Evolutionary conservation across 2,888 invertebrate species (phyloP), one percentile per base, ranked within the genome.

Genomic region (Dolichopus griseipennis): DNA sequence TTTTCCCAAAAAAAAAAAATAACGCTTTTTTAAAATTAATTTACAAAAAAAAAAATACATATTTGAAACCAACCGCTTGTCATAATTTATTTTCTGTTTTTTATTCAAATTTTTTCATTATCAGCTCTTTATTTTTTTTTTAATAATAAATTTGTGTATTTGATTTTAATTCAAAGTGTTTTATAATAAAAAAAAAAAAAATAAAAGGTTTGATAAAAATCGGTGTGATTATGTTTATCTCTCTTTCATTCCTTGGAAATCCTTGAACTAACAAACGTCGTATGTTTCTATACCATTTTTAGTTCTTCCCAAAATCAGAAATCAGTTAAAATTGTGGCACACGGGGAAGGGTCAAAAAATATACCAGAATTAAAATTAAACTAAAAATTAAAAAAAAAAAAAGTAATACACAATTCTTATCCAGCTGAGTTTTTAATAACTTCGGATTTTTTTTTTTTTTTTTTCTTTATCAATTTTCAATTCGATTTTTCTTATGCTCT

Each of bases 351-450:
- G 41, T 41, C 41, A 41, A 15, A 41, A n/a, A 41, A 5, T 41
- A 27, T 27, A 27, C 2, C 27, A 9, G 41, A 41, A 41, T 9
- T 41, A 9, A 41, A 41, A 41, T 41, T 41, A 6, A 37, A 37
- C 37, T 37, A 7, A 37, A 37, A 37, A 37, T 8, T 7, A 37
- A 37, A 7, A 37, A 37, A 7, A 10, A 2, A 37, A 12, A 37
- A 37, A 5, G 8, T 5, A 37, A 37, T 7, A 10, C 8, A 37
- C 1, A 1, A 10, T 37, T 37, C 1, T 4, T 52, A 52, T 52
- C 52, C 52, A 18, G 52, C 52, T 52, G 52, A 52, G 52, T 52
- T 52, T 52, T 52, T 52, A 52, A 52, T 52, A 52, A 52, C 52
- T 52, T 52, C 52, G 15, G 18, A 18, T 52, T 52, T 12, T 52